Base-by-base conservation (phyloP, 2,888 invertebrate genomes). In the Diplazon laetatorius region DNA sequence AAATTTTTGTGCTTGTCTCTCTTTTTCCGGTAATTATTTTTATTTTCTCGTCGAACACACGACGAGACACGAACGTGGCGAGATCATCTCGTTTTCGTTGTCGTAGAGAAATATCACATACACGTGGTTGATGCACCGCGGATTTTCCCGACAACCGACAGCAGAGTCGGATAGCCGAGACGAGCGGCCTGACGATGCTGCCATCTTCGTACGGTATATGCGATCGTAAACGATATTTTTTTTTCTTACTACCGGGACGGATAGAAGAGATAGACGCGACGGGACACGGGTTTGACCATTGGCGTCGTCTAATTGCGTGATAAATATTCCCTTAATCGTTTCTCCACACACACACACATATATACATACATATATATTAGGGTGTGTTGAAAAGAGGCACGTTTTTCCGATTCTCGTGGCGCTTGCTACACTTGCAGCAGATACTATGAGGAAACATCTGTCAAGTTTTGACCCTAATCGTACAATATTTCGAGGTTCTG, bases 251-350 rank as follows among this genome's bases (percentile, higher is more conserved):
- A 78, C 71, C 78, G 66, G n/a, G 71, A 63, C 75, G 50, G 66
- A 75, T 78, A 75, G 75, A 63, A 50, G 66, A 78, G 75, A 78
- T 71, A 78, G 74, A 75, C 75, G 63, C 75, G 78, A 66, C 78
- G 72, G 75, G 78, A 78, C 78, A 78, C 78, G 78, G 71, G 78
- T 62, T 78, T 71, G 68, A 75, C 75, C 72, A 75, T 63, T 78
- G 62, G 62, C 71, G 71, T 75, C 78, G 35, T 73, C 59, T 83
- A 83, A 85, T 81, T 78, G 81, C 63, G 44, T 60, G 62, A 84
- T 86, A 85, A 87, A 87, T 84, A 85, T 84, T 69, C 44, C 63
- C 76, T 82, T 80, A 82, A 85, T 84, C 82, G 83, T 84, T 83
- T 83, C 83, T 80, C 71, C 76, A 66, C 69, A 55, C 52, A 80